phyloP scores from a whole-genome alignment of 2,888 invertebrate genomes.

The Cheilosia vernalis region DNA sequence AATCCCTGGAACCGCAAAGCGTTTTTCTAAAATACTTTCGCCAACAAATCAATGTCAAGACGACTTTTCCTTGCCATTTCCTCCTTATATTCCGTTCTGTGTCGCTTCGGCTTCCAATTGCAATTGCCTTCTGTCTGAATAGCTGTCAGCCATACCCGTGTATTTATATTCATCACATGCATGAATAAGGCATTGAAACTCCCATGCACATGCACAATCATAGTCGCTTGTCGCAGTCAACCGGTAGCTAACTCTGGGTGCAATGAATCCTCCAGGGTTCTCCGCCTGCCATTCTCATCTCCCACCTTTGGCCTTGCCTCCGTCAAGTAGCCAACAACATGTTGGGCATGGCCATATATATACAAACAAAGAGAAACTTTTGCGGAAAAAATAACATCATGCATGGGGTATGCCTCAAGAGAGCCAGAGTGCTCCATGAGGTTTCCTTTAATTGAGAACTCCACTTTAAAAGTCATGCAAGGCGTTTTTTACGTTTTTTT shows the following conservation, averaged over 20 bases:
- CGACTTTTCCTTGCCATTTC: conserved; percentile 20
- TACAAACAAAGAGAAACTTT: conserved; percentile 65
- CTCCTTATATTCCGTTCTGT: background rate
- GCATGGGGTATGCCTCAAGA: conserved; percentile 29
- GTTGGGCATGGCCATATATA: background rate
- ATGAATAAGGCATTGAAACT: conserved; percentile 25
- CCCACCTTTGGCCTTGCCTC: conserved; percentile 63
- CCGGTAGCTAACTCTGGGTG: conserved; percentile 49
- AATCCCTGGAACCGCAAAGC: background rate
- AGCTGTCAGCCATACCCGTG: conserved; percentile 39
- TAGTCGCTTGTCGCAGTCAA: conserved; percentile 22
- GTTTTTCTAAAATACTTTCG: conserved; percentile 22
- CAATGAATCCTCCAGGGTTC: conserved; percentile 63
- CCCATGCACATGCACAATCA: conserved; percentile 34
- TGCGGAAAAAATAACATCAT: conserved; percentile 44
- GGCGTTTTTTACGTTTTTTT: conserved; percentile 18
- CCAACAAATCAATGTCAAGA: conserved; percentile 72
- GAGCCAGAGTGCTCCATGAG: conserved; percentile 42
- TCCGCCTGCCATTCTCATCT: conserved; percentile 20
- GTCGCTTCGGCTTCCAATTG: conserved; percentile 55
- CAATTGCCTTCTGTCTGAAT: conserved; percentile 61
- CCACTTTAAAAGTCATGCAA: conserved; percentile 61
- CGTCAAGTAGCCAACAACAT: conserved; percentile 29
- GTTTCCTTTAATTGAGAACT: conserved; percentile 67
- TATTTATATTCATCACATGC: conserved; percentile 27